Evolutionary conservation across 2,888 invertebrate genomes (phyloP), one percentile per base, ranked within the genome.

Genomic region (Lycaena phlaeas): DNA sequence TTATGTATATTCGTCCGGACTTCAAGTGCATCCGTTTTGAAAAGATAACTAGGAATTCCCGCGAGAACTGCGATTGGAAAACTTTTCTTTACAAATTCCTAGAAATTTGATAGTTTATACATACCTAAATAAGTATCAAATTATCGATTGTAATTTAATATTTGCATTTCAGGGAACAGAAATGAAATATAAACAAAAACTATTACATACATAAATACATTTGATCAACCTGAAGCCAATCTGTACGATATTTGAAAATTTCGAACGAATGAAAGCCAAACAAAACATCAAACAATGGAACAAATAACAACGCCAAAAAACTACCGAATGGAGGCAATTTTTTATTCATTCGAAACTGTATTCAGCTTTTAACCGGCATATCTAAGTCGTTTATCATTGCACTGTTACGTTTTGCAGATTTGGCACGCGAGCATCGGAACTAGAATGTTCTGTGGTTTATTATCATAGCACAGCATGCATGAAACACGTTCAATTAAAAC

Each of bases 341-440:
- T 30, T 27, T 27, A 30, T 30, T 30, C 30, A 28, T 28, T 14
- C 28, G 7, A 14, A 28, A 14, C 29, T 14, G 14, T 29, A 14
- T 29, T 29, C 9, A 14, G 5, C 14, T 30, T 30, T 30, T 15
- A 30, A 30, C 30, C 30, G 15, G n/a, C 15, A 10, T 30, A 30
- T 30, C 30, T 29, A 14, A 30, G 14, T 15, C 15, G 10, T 30
- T 30, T 30, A 30, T 30, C 30, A 30, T n/a, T 3, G 25, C 25
- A n/a, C 27, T n/a, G 27, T 15, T 15, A 14, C 14, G 14, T 30
- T 30, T 30, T 30, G 15, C n/a, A 14, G 30, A 30, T 30, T 30
- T 30, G 30, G 30, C 30, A 30, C 30, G 30, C 30, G n/a, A 30
- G 5, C n/a, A 30, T 30, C 30, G 30, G 15, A 30, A 15, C 10